Evolutionary conservation across 2,888 invertebrate species (phyloP), one percentile per base, ranked within the genome.

Genomic region (Chironomus tentans): DNA sequence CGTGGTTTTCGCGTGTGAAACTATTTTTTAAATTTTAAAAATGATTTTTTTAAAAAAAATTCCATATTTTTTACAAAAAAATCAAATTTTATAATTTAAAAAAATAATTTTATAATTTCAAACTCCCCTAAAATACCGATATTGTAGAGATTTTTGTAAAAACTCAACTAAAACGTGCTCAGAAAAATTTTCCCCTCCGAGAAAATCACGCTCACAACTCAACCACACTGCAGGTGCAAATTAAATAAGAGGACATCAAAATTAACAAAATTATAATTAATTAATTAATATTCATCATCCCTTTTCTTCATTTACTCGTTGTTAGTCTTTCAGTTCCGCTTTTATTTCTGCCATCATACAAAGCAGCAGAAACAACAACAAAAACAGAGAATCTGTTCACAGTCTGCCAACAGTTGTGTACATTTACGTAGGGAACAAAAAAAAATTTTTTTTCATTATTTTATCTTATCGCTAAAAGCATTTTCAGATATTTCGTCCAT

Each of bases 401-500:
- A 38, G 38, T 22, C 62, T 21, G 62, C 22, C 38, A 38, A 10
- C 38, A 10, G 38, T 38, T 38, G 38, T 38, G 38, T 38, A 38
- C 38, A 38, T 38, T 38, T 38, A 38, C 38, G 38, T 38, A 38
- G 38, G 38, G 38, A 38, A 56, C 15, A 56, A 21, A 15, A 21
- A 21, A 62, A 22, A 7, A 13, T 21, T n/a, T n/a, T n/a, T n/a
- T n/a, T n/a, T 21, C 61, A 61, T 62, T 62, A 22, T 65, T 65
- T 65, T 24, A 65, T 65, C 65, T 65, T 65, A 65, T 65, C 65
- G 65, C 22, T 65, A 65, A 65, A 65, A 65, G 65, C 65, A 65
- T 24, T 65, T 65, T 65, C 24, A 56, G 56, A 56, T 56, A 56
- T 56, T 38, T 56, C 56, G 56, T 15, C 56, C 56, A 56, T 56